Evolutionary conservation across 2,113 vertebrate genomes (phyloP).

Genomic region (Camelus bactrianus): DNA sequence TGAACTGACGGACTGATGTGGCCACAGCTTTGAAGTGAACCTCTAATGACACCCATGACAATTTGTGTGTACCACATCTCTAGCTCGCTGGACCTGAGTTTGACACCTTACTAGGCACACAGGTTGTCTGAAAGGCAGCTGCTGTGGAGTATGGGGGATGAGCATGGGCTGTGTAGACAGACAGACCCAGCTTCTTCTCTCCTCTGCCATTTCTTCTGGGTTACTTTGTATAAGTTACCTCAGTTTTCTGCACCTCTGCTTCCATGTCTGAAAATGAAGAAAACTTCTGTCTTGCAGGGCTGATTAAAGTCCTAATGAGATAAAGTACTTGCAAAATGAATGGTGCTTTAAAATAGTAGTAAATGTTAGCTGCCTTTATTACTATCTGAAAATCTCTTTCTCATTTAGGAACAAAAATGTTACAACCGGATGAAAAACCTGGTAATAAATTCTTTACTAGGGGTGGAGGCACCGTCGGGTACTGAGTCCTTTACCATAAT

Average conservation of each 20-base stretch:
- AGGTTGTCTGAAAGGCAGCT: neutral
- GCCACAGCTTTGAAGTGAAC: neutral
- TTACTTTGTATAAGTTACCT: neutral
- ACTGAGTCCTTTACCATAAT: neutral
- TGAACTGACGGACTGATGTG: neutral
- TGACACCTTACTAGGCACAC: neutral
- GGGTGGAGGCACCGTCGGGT: neutral
- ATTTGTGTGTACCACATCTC: too few relatives aligned
- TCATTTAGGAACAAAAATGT: slow-evolving; percentile 62
- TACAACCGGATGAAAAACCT: slow-evolving; percentile 51
- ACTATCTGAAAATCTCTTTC: slow-evolving; percentile 39
- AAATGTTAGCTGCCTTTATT: neutral
- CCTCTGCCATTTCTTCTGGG: neutral
- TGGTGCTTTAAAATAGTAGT: slow-evolving; percentile 35
- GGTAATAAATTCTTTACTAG: slow-evolving; percentile 33
- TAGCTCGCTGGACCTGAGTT: neutral
- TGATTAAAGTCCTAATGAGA: neutral
- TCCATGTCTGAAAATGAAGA: neutral
- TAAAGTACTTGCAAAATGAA: neutral
- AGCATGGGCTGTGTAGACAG: neutral
- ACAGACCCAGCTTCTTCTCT: neutral
- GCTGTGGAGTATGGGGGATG: neutral
- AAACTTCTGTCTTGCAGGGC: neutral
- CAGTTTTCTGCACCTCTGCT: neutral
- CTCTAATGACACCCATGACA: neutral